A percentile compares a stretch with the other conserved stretches of the same genome.
Evolutionary conservation across 2,113 vertebrate genomes (phyloP).

Genomic region (Myrmecobius fasciatus): DNA sequence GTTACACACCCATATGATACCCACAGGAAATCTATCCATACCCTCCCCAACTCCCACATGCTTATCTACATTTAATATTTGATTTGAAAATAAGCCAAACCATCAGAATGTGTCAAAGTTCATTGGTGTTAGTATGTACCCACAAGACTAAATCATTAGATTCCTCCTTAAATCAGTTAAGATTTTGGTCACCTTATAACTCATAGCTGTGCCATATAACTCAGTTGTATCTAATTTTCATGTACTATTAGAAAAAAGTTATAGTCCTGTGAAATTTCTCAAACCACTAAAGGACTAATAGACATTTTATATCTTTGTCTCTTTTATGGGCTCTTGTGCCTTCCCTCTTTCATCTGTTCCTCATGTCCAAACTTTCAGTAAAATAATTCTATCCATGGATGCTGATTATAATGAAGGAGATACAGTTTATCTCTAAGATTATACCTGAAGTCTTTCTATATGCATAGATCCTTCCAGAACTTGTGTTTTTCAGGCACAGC

Average conservation of each 20-base stretch:
- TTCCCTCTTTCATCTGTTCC: neutral
- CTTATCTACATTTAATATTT: neutral
- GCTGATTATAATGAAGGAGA: neutral
- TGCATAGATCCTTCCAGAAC: neutral
- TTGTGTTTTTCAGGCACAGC: neutral
- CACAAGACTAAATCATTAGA: too few species aligned
- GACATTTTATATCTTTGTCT: neutral
- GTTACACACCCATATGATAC: neutral
- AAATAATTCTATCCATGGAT: neutral
- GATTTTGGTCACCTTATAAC: neutral
- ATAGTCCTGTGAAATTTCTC: neutral
- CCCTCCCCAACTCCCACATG: neutral
- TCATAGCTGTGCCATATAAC: neutral
- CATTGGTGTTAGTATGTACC: too few species aligned
- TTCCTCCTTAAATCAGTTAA: neutral
- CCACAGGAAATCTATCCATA: neutral
- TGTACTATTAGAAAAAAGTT: neutral
- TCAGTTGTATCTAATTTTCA: neutral
- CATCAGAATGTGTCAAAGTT: neutral
- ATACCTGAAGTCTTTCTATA: neutral
- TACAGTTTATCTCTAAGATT: neutral
- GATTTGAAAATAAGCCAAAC: neutral
- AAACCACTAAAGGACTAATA: neutral
- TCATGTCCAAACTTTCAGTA: neutral
- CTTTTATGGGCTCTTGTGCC: neutral